Evolutionary conservation across 2,113 vertebrate species (phyloP).

Genomic region (Triplophysa dalaica): DNA sequence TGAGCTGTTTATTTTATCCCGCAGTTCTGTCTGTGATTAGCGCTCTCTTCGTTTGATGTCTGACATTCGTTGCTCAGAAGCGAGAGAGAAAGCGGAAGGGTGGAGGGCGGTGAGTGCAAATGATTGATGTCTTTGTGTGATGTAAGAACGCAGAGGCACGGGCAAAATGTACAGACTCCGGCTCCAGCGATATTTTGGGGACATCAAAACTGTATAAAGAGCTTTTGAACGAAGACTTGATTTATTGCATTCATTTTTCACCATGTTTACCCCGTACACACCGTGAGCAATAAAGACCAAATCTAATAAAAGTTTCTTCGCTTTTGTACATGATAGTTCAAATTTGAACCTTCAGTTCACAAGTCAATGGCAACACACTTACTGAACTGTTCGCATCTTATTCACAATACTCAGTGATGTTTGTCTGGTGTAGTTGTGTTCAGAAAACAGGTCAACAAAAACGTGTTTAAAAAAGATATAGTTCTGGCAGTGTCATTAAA

Average conservation of each 20-base stretch:
- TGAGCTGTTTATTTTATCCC: constrained; percentile 11
- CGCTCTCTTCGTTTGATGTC: constrained; percentile 21
- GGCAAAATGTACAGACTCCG: constrained; percentile 2
- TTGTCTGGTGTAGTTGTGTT: too few relatives aligned
- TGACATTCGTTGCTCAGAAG: background rate
- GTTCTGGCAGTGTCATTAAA: too few relatives aligned
- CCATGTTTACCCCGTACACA: background rate
- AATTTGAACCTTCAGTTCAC: too few relatives aligned
- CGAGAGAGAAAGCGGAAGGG: background rate
- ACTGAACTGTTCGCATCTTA: too few relatives aligned
- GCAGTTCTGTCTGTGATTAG: constrained; percentile 27
- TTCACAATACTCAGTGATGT: too few relatives aligned
- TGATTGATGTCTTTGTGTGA: constrained; percentile 31
- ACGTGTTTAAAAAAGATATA: too few relatives aligned
- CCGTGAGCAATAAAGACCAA: background rate
- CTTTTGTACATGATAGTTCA: too few relatives aligned
- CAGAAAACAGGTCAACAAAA: too few relatives aligned
- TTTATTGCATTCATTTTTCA: background rate
- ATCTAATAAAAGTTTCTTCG: too few relatives aligned
- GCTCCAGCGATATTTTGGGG: constrained; percentile 3
- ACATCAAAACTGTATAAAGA: background rate
- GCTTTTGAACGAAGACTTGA: background rate
- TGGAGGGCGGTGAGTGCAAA: constrained; percentile 5
- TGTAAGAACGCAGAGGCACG: constrained; percentile 2
- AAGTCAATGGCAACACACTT: too few relatives aligned